A percentile compares a stretch with the other conserved stretches of the same genome.
Conservation (phyloP, 2,888 invertebrate genomes). For the Drosophila longiperda region DNA sequence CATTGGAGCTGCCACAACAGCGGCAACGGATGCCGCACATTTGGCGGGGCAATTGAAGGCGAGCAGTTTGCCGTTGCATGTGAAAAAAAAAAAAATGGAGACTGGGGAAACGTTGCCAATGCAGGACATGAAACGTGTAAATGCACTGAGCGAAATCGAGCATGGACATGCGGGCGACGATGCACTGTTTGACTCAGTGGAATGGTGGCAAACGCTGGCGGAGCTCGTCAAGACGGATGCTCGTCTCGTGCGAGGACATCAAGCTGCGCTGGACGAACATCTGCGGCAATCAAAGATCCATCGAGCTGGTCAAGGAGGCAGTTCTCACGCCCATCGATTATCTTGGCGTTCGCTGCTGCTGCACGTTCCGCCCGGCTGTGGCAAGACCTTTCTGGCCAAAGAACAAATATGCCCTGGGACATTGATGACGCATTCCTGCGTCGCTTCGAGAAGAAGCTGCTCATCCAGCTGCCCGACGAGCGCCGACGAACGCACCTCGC, state of each 20-base stretch:
- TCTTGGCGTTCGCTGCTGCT: conserved; percentile 92
- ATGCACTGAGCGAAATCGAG: conserved; percentile 69
- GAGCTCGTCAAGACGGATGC: conserved; percentile 86
- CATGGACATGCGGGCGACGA: conserved; percentile 70
- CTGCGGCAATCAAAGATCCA: conserved; percentile 90
- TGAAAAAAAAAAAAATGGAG: conserved; percentile 63
- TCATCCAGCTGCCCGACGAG: conserved; percentile 93
- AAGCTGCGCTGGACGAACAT: conserved; percentile 93
- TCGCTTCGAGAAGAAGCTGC: conserved; percentile 94
- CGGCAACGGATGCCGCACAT: conserved; percentile 6
- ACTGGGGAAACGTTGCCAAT: conserved; percentile 34
- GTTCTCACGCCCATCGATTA: conserved; percentile 92
- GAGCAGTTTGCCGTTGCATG: conserved; percentile 66
- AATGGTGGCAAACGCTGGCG: conserved; percentile 83
- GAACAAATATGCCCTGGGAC: conserved; percentile 97
- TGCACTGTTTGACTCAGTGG: conserved; percentile 64
- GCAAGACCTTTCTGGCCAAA: conserved; percentile 95
- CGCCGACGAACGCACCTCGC: conserved; percentile 87
- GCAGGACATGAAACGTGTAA: conserved; percentile 25
- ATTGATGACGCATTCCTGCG: conserved; percentile 95
- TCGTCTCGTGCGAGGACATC: conserved; percentile 86
- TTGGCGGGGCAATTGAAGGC: conserved; percentile 38
- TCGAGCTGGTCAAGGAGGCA: conserved; percentile 93
- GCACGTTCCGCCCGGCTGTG: conserved; percentile 88
- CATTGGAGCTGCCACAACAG: conserved; percentile 23